These are phyloP conservation scores for Hydrolagus colliei DNA, from an alignment of 2,797 vertebrate species.

Conservation along the genomic window DNA sequence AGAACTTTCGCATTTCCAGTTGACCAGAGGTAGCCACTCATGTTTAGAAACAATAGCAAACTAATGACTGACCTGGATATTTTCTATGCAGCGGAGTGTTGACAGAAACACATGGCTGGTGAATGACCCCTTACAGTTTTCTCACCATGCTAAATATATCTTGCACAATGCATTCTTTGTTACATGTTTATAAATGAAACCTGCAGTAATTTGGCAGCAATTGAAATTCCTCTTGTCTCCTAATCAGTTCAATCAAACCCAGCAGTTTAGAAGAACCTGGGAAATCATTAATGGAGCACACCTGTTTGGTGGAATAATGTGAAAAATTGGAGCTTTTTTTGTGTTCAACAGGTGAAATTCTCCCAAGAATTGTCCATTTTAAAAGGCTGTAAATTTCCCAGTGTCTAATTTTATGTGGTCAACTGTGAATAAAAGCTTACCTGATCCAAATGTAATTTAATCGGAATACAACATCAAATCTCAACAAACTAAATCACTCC, in stretches of 20 bases:
- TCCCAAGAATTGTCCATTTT: background rate
- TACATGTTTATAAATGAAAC: slow-evolving; percentile 36
- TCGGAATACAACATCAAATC: background rate
- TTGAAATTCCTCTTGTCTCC: slow-evolving; percentile 38
- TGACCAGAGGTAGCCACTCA: slow-evolving; percentile 20
- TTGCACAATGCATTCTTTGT: slow-evolving; percentile 37
- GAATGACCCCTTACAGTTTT: slow-evolving; percentile 29
- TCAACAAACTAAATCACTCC: background rate
- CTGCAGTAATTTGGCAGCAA: slow-evolving; percentile 37
- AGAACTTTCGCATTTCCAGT: slow-evolving; percentile 3
- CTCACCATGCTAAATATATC: slow-evolving; percentile 30
- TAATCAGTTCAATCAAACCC: slow-evolving; percentile 33
- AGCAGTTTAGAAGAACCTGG: slow-evolving; percentile 27
- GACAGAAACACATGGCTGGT: slow-evolving; percentile 26
- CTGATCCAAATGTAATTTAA: background rate
- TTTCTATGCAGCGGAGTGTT: slow-evolving; percentile 21
- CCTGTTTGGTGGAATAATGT: slow-evolving; percentile 35
- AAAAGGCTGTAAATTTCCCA: background rate
- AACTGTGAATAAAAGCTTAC: background rate
- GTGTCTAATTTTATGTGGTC: background rate
- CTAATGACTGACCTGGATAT: slow-evolving; percentile 32
- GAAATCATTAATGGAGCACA: slow-evolving; percentile 38
- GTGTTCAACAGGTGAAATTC: slow-evolving; percentile 28
- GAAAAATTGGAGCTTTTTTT: slow-evolving; percentile 10
- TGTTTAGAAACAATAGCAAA: slow-evolving; percentile 14